These are phyloP conservation scores for Rhopilema esculentum DNA, from an alignment of 30 jellyfish, hydroid and myxozoan genomes.

Conservation along the genomic window DNA sequence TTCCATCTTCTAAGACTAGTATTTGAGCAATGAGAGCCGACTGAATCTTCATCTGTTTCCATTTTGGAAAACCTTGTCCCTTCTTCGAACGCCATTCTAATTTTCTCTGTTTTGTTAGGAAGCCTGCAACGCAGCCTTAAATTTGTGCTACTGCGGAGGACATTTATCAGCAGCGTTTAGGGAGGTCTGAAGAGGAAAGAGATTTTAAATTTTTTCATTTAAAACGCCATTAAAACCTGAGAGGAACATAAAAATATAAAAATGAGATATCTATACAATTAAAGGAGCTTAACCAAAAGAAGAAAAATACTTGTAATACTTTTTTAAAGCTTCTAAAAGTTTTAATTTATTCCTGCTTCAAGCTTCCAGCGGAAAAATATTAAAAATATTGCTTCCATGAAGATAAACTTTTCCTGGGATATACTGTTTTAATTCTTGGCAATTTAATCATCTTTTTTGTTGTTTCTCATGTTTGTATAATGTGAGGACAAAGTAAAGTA, in stretches of 20 bases:
- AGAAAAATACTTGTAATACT: no score
- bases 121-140: background rate
- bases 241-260: background rate
- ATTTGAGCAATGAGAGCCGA: slow-evolving; percentile 25
- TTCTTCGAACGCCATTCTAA: slow-evolving; percentile 46
- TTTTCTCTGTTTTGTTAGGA: background rate
- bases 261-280: background rate
- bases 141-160: background rate
- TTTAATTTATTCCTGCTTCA: no score
- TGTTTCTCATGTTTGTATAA: no score
- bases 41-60: slow-evolving; percentile 70
- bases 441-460: no score
- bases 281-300: no score
- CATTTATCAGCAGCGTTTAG: background rate
- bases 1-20: slow-evolving; percentile 68
- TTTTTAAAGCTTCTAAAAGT: no score
- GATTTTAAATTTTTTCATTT: no score
- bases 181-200: background rate
- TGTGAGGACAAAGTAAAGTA: no score
- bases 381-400: no score
- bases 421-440: no score
- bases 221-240: background rate
- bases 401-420: no score
- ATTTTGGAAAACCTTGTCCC: slow-evolving; percentile 4
- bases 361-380: no score